Percentiles rank a stretch among this genome's conserved stretches.
phyloP scores from a whole-genome alignment of 2,797 vertebrate genomes.

The Gymnocypris eckloni region DNA sequence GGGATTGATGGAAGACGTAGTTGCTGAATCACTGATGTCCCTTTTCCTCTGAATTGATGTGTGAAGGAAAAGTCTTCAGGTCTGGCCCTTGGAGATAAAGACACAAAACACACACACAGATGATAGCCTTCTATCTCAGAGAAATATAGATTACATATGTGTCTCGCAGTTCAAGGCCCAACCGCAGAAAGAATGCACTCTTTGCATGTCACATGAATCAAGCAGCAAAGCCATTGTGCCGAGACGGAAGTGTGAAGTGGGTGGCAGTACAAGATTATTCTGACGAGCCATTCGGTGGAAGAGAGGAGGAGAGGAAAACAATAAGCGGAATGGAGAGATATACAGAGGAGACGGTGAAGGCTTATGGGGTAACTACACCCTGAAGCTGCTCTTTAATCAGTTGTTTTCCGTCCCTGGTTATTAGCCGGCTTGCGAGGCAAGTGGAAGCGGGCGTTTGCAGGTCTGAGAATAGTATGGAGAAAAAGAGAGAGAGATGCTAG shows the following conservation, averaged over 20 bases:
- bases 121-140: slow-evolving; percentile 31
- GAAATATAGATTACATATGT: slow-evolving; percentile 39
- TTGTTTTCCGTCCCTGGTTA: slow-evolving; percentile 42
- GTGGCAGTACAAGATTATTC: slow-evolving; percentile 67
- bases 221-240: slow-evolving; percentile 63
- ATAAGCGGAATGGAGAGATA: slow-evolving; percentile 22
- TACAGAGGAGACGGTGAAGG: slow-evolving; percentile 24
- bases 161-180: slow-evolving; percentile 59
- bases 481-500: slow-evolving; percentile 26
- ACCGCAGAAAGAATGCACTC: slow-evolving; percentile 28
- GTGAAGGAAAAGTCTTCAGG: slow-evolving; percentile 52
- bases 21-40: slow-evolving; percentile 22
- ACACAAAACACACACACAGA: slow-evolving; percentile 51
- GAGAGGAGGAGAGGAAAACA: slow-evolving; percentile 32
- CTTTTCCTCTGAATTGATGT: slow-evolving; percentile 43
- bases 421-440: slow-evolving; percentile 63
- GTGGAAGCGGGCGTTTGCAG: slow-evolving; percentile 65
- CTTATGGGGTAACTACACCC: slow-evolving; percentile 21
- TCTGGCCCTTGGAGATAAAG: slow-evolving; percentile 68
- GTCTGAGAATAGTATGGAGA: slow-evolving; percentile 29
- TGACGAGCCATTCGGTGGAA: slow-evolving; percentile 64
- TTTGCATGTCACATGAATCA: slow-evolving; percentile 51
- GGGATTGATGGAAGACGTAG: slow-evolving; percentile 38
- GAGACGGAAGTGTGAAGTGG: slow-evolving; percentile 71
- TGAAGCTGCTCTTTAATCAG: slow-evolving; percentile 48